A percentile compares a stretch with the other conserved stretches of the same genome.
Evolutionary conservation across 2,797 vertebrate species (phyloP).

Genomic region (Gobionotothen gibberifrons): DNA sequence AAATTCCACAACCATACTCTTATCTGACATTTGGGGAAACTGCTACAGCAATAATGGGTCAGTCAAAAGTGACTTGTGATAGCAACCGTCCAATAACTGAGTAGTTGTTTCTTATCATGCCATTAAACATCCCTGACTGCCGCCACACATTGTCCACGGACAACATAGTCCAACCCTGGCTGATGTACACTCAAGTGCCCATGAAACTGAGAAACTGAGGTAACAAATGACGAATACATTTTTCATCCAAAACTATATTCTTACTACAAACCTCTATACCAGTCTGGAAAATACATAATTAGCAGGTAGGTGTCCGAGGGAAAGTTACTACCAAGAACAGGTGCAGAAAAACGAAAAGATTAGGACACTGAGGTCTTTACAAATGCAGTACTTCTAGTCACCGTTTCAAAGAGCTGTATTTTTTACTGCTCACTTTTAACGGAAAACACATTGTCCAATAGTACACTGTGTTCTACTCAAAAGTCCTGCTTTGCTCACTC

Average conservation of each 20-base stretch:
- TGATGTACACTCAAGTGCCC: too few species aligned
- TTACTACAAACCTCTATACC: not conserved
- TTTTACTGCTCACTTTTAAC: constrained; percentile 12
- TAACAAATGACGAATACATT: not conserved
- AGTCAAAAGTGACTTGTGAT: not conserved
- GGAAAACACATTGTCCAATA: constrained; percentile 32
- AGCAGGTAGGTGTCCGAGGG: not conserved
- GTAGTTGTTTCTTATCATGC: not conserved
- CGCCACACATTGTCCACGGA: not conserved
- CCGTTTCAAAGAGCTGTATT: not conserved
- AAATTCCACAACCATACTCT: too few species aligned
- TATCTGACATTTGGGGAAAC: too few species aligned
- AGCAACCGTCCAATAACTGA: not conserved
- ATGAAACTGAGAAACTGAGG: too few species aligned
- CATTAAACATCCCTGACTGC: not conserved
- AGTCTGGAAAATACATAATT: not conserved
- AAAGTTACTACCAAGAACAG: not conserved
- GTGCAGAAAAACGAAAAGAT: not conserved
- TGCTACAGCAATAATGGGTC: not conserved
- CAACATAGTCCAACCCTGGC: not conserved
- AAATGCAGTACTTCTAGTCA: not conserved
- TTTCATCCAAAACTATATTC: not conserved
- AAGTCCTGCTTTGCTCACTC: not conserved
- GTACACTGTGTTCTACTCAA: constrained; percentile 34
- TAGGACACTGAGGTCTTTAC: too few species aligned